phyloP scores from a whole-genome alignment of 2,888 invertebrate genomes.

The Aplocera efformata region DNA sequence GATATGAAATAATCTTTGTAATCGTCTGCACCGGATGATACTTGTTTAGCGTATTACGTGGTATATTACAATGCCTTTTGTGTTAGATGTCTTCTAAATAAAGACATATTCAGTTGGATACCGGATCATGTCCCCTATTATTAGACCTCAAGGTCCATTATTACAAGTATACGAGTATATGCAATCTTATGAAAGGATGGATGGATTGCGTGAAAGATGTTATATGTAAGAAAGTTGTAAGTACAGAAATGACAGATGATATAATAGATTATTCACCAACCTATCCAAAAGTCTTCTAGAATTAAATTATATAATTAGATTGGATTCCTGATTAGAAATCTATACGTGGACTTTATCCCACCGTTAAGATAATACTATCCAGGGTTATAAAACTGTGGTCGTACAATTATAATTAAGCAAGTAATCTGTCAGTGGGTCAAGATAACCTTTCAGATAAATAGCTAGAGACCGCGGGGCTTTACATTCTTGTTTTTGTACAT shows the following conservation, averaged over 20 bases:
- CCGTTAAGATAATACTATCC: background rate
- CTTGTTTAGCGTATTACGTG: constrained; percentile 13
- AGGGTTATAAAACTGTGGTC: background rate
- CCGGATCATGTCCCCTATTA: background rate
- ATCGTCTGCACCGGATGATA: constrained; percentile 8
- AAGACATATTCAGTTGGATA: constrained; percentile 2
- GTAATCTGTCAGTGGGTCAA: background rate
- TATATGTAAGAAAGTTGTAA: too few species aligned
- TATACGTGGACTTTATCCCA: background rate
- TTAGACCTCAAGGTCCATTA: too few species aligned
- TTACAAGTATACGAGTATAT: too few species aligned
- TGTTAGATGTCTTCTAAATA: constrained; percentile 8
- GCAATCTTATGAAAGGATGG: too few species aligned
- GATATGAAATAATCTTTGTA: background rate
- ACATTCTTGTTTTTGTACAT: background rate
- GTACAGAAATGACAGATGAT: too few species aligned
- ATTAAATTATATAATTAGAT: too few species aligned
- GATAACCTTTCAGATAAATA: constrained; percentile 2
- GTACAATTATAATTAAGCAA: background rate
- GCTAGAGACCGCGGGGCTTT: background rate
- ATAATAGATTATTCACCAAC: too few species aligned
- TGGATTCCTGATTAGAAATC: too few species aligned
- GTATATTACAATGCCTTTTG: constrained; percentile 4
- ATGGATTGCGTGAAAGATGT: too few species aligned
- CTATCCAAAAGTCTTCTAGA: too few species aligned